phyloP scores from a whole-genome alignment of 2,113 vertebrate species.

The Otocyon megalotis region DNA sequence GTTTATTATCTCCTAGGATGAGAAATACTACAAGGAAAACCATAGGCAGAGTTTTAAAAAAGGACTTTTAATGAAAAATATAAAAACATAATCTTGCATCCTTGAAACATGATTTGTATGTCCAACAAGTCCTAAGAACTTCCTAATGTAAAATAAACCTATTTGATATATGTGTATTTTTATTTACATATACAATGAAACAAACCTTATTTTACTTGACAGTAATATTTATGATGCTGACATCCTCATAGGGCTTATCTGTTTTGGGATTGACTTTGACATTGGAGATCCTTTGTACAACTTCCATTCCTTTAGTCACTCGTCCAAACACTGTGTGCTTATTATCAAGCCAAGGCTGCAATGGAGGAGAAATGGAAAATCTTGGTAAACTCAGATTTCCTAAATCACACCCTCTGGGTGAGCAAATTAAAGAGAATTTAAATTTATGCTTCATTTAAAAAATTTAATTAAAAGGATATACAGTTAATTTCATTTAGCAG shows the following conservation, averaged over 20 bases:
- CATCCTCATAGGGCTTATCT: conserved; percentile 98
- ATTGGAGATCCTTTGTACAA: conserved; percentile 98
- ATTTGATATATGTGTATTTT: conserved; percentile 19
- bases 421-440: conserved; percentile 64
- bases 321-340: conserved; percentile 99
- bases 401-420: conserved; percentile 15
- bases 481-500: conserved; percentile 42
- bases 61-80: conserved; percentile 77
- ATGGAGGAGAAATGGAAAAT: conserved; percentile 63
- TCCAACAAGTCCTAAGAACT: conserved; percentile 37
- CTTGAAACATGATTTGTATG: conserved; percentile 76
- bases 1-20: neutral
- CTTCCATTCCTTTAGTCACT: conserved; percentile 98
- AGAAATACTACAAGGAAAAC: conserved; percentile 62
- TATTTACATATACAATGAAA: conserved; percentile 46
- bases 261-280: conserved; percentile 98
- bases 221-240: conserved; percentile 99
- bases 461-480: conserved; percentile 39
- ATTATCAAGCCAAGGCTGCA: conserved; percentile 98
- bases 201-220: conserved; percentile 89
- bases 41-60: conserved; percentile 57
- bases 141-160: conserved; percentile 55
- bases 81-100: conserved; percentile 79
- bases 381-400: conserved; percentile 46
- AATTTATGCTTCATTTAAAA: conserved; percentile 46